Evolutionary conservation across 2,113 vertebrate genomes (phyloP).

Genomic region (Myiagra hebetior): DNA sequence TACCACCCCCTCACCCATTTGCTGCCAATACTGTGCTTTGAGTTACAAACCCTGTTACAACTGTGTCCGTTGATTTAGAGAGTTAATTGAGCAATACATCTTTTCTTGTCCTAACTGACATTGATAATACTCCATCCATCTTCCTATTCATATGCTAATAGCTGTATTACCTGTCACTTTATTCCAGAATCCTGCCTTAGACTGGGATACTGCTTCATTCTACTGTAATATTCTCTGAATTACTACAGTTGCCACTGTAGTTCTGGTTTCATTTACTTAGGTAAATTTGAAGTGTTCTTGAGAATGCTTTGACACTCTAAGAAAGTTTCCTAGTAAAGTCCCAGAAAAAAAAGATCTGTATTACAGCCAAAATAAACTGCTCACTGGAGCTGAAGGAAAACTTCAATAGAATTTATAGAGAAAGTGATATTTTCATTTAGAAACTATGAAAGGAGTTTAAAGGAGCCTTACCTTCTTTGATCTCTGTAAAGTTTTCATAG

Average conservation of each 20-base stretch:
- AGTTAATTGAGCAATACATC: background rate
- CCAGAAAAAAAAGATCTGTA: background rate
- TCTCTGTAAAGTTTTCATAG: background rate
- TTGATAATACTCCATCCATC: background rate
- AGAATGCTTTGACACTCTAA: background rate
- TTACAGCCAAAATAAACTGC: background rate
- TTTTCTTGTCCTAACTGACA: background rate
- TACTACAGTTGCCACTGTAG: background rate
- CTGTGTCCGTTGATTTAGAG: background rate
- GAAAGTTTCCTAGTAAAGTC: background rate
- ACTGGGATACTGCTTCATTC: background rate
- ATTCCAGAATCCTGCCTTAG: background rate
- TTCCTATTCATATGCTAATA: background rate
- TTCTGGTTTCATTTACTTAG: background rate
- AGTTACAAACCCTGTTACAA: background rate
- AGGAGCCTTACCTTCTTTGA: background rate
- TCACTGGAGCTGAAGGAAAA: background rate
- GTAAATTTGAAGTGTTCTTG: background rate
- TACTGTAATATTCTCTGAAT: background rate
- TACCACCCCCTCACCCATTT: background rate
- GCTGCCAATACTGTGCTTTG: background rate
- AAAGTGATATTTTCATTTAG: conserved; percentile 19
- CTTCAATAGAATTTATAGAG: background rate
- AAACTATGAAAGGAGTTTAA: background rate
- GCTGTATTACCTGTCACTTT: background rate